Conservation (phyloP, 2,888 invertebrate genomes). For the Bedellia somnulentella region DNA sequence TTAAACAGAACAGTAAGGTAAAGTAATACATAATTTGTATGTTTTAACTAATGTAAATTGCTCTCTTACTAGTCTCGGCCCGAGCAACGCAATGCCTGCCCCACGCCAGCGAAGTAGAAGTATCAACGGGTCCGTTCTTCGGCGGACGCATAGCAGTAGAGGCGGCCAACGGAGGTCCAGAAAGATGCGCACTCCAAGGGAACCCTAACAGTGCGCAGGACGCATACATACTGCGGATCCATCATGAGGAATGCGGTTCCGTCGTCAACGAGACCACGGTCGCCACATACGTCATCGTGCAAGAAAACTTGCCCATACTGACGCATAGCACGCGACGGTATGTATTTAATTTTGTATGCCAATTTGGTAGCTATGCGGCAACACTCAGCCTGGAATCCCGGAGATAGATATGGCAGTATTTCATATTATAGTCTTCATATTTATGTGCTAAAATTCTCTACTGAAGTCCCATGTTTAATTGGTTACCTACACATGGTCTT, state of each 20-base stretch:
- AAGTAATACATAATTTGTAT: no score
- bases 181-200: constrained; percentile 73
- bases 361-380: no score
- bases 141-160: constrained; percentile 77
- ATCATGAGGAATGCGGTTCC: constrained; percentile 74
- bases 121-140: constrained; percentile 80
- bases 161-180: constrained; percentile 68
- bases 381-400: no score
- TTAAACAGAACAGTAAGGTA: no score
- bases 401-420: no score
- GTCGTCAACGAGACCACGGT: constrained; percentile 77
- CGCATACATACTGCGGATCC: constrained; percentile 73
- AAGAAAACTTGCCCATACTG: constrained; percentile 79
- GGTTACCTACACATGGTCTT: no score
- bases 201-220: constrained; percentile 72
- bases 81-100: constrained; percentile 78
- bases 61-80: constrained; percentile 81
- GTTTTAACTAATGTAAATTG: no score
- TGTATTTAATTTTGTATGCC: no score
- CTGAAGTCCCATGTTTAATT: no score
- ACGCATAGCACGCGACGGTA: constrained; percentile 77
- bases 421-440: no score
- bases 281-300: constrained; percentile 80
- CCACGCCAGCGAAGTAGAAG: constrained; percentile 80
- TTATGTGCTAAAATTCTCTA: no score